These are phyloP conservation scores for Noctua pronuba DNA, from an alignment of 2,888 invertebrate species.

Conservation along the genomic window DNA sequence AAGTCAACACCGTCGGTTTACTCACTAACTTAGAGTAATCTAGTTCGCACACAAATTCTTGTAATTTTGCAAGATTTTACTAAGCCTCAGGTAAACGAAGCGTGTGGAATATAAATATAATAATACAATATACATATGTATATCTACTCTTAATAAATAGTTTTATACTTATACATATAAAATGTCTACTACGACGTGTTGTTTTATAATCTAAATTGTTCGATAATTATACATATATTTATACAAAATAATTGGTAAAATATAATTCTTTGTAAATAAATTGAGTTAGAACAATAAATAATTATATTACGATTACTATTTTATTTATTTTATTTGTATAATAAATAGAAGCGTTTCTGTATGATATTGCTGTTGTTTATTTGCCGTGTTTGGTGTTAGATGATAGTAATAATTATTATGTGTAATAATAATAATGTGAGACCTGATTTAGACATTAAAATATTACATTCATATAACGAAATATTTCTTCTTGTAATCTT, in stretches of 20 bases:
- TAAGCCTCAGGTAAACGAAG: conserved; percentile 51
- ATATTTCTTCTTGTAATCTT: conserved; percentile 64
- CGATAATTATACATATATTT: conserved; percentile 74
- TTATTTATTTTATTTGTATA: conserved; percentile 58
- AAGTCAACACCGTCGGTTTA: conserved; percentile 13
- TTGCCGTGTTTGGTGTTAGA: conserved; percentile 89
- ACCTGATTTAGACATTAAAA: conserved; percentile 79
- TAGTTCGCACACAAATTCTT: conserved; percentile 12
- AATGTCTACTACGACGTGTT: conserved; percentile 62
- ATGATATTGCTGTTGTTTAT: conserved; percentile 79
- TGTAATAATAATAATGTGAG: conserved; percentile 74
- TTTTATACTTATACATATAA: conserved; percentile 58
- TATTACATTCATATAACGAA: conserved; percentile 59
- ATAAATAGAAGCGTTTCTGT: conserved; percentile 78
- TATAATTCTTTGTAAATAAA: conserved; percentile 69
- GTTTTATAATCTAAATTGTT: conserved; percentile 70
- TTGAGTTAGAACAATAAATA: conserved; percentile 65
- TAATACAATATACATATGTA: conserved; percentile 33
- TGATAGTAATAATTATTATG: conserved; percentile 68
- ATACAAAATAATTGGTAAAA: conserved; percentile 69
- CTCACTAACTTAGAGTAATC: conserved; percentile 10
- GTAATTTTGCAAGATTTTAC: conserved; percentile 3
- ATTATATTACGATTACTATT: conserved; percentile 43
- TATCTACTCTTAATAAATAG: conserved; percentile 54
- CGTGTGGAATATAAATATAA: conserved; percentile 31